Evolutionary conservation across 1,140 invertebrate genomes (phyloP), one percentile per base, ranked within the genome.

Genomic region (Hypothenemus hampei): DNA sequence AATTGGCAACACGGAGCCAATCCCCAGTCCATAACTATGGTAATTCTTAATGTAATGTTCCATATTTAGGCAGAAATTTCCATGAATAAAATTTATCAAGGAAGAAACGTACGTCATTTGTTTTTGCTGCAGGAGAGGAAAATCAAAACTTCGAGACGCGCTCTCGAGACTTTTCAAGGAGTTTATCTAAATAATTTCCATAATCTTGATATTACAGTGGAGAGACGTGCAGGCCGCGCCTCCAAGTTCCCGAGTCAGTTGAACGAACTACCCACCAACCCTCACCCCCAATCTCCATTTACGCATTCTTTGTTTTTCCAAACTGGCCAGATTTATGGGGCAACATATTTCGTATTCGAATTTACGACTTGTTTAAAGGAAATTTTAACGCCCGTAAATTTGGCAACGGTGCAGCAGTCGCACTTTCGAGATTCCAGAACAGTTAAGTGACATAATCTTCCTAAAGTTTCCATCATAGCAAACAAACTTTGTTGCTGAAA

Each of bases 261-360:
- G n/a, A n/a, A n/a, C n/a, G n/a, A n/a, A n/a, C n/a, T n/a, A n/a
- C n/a, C n/a, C n/a, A n/a, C n/a, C n/a, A n/a, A n/a, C n/a, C n/a
- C n/a, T n/a, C n/a, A n/a, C n/a, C n/a, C n/a, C n/a, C n/a, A n/a
- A n/a, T 47, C 35, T 15, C 45, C 26, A 19, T 31, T 47, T 47
- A 16, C n/a, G 35, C 35, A 37, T 47, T 47, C 45, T 47, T 47
- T 47, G 45, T 47, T 47, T 21, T 20, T 15, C 7, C 5, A 8
- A 33, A 18, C 29, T 31, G 19, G 18, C 23, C 35, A 37, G 35
- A 46, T 46, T 46, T 46, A 46, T 47, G 45, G 29, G 31, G 16
- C n/a, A 47, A n/a, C 8, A 47, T 20, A 47, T 26, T 35, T 80
- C 49, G 22, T 44, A 59, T 11, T 26, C 23, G 35, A 41, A 20